These are phyloP conservation scores for Desmodus rotundus DNA, from an alignment of 2,113 vertebrate species.

Conservation along the genomic window DNA sequence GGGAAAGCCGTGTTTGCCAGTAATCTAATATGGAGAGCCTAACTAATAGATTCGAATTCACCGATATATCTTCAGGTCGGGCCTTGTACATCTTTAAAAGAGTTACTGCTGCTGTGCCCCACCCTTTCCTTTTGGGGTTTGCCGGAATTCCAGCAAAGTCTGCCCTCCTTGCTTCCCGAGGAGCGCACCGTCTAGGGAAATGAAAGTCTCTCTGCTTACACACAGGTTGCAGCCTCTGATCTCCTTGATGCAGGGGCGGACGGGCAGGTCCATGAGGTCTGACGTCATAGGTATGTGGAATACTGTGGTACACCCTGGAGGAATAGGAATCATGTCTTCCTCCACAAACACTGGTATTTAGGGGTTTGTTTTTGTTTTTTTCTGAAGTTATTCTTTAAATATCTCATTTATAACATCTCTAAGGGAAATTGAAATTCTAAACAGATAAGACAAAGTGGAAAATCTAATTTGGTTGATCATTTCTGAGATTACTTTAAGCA, in stretches of 20 bases:
- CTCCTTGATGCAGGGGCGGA: not conserved
- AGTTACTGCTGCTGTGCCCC: no score
- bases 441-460: not conserved
- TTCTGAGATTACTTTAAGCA: not conserved
- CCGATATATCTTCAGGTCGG: not conserved
- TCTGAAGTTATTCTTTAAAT: not conserved
- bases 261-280: not conserved
- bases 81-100: not conserved
- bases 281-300: not conserved
- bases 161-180: not conserved
- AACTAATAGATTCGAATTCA: not conserved
- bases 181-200: not conserved
- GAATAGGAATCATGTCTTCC: not conserved
- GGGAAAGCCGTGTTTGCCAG: not conserved
- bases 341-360: not conserved
- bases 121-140: not conserved
- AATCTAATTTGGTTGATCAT: not conserved
- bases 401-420: not conserved
- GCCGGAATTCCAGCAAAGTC: not conserved
- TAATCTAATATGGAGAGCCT: not conserved
- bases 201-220: not conserved
- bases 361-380: not conserved
- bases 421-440: not conserved
- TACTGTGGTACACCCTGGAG: not conserved
- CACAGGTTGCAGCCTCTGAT: not conserved